Percentiles rank a stretch among this genome's conserved stretches.
These are phyloP conservation scores for Emydocephalus ijimae DNA, from an alignment of 2,113 vertebrate genomes.

Conservation along the genomic window DNA sequence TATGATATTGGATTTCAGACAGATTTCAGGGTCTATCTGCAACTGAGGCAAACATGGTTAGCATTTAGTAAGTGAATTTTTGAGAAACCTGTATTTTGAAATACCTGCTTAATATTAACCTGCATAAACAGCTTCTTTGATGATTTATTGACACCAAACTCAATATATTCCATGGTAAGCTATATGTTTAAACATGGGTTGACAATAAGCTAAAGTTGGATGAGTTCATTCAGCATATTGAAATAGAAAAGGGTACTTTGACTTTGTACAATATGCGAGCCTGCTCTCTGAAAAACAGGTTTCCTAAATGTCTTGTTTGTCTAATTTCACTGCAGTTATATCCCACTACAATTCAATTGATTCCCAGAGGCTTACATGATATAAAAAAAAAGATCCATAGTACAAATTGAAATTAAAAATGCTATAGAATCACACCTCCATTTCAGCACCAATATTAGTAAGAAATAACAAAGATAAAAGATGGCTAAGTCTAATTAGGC, in stretches of 20 bases:
- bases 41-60: slow-evolving; percentile 90
- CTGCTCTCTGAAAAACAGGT: not conserved
- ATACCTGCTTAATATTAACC: not conserved
- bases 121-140: not conserved
- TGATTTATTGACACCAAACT: not conserved
- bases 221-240: not conserved
- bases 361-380: not conserved
- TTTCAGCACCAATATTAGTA: not conserved
- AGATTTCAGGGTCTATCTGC: slow-evolving; percentile 83
- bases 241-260: not conserved
- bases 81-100: slow-evolving; percentile 34
- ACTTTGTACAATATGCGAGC: not conserved
- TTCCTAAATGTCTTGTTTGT: not conserved
- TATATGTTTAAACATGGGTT: not conserved
- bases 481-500: not conserved
- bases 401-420: not conserved
- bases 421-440: not conserved
- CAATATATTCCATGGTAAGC: not conserved
- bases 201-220: not conserved
- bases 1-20: slow-evolving; percentile 87
- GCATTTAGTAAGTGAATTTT: slow-evolving; percentile 82
- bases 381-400: not conserved
- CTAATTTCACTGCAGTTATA: not conserved
- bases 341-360: not conserved
- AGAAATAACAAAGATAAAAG: not conserved